phyloP scores from a whole-genome alignment of 2,888 invertebrate species.

The Acanthosepion pharaonis region DNA sequence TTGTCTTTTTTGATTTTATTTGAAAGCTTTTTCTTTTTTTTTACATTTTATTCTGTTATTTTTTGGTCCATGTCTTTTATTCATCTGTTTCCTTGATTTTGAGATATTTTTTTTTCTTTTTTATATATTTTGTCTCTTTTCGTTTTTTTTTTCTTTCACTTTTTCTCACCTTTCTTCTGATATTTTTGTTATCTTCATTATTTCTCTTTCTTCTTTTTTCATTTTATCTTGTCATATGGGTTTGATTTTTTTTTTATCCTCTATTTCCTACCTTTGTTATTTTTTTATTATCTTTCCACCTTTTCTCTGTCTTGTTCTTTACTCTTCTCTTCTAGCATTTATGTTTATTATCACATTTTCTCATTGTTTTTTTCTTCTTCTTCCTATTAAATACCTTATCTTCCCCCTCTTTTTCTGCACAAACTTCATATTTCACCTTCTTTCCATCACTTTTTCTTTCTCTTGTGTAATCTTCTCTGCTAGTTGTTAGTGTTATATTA shows the following conservation, averaged over 20 bases:
- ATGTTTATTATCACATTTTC: background rate
- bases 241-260: too few species aligned
- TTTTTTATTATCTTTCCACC: too few species aligned
- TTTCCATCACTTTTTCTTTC: background rate
- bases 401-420: background rate
- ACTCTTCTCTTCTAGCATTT: background rate
- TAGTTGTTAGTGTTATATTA: background rate
- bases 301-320: too few species aligned
- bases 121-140: background rate
- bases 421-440: background rate
- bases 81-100: too few species aligned
- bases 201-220: too few species aligned
- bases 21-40: too few species aligned
- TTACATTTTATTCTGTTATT: too few species aligned
- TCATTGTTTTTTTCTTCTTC: background rate
- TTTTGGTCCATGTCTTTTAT: too few species aligned
- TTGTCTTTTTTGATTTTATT: background rate
- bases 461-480: background rate
- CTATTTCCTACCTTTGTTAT: too few species aligned
- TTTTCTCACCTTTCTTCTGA: background rate
- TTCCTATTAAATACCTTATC: background rate
- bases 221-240: too few species aligned
- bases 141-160: background rate
- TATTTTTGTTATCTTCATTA: too few species aligned
- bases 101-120: background rate